Conservation (phyloP, 2,113 vertebrate genomes). For the Oryzias melastigma region DNA sequence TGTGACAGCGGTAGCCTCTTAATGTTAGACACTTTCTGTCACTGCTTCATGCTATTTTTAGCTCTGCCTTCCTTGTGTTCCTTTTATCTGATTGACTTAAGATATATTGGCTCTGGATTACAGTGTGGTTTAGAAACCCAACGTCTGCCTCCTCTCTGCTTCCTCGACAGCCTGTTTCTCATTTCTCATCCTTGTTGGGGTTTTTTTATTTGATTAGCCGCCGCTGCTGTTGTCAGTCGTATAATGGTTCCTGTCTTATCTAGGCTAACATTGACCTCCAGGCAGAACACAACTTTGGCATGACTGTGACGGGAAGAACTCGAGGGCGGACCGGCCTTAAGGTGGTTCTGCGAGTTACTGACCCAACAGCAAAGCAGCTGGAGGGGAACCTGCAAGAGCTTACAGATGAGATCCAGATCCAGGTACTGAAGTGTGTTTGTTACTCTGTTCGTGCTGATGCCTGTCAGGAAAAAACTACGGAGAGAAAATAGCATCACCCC, state of each 20-base stretch:
- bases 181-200: conserved; percentile 21
- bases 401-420: conserved; percentile 90
- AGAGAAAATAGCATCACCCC: background rate
- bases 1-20: background rate
- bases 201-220: conserved; percentile 54
- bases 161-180: conserved; percentile 21
- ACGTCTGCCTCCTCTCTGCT: conserved; percentile 26
- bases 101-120: conserved; percentile 26
- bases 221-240: conserved; percentile 38
- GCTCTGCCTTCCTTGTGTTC: conserved; percentile 8
- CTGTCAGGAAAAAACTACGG: background rate
- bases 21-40: conserved; percentile 5
- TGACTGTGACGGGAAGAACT: conserved; percentile 83
- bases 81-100: conserved; percentile 47
- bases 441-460: background rate
- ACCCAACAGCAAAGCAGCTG: conserved; percentile 81
- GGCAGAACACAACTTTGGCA: conserved; percentile 86
- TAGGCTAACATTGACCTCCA: conserved; percentile 86
- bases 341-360: conserved; percentile 80
- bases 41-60: conserved; percentile 32
- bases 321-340: conserved; percentile 88
- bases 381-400: conserved; percentile 78
- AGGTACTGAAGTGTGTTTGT: conserved; percentile 73
- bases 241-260: conserved; percentile 26
- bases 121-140: conserved; percentile 22